Evolutionary conservation across 2,797 vertebrate species (phyloP), one percentile per base, ranked within the genome.

Genomic region (Sternotherus odoratus): DNA sequence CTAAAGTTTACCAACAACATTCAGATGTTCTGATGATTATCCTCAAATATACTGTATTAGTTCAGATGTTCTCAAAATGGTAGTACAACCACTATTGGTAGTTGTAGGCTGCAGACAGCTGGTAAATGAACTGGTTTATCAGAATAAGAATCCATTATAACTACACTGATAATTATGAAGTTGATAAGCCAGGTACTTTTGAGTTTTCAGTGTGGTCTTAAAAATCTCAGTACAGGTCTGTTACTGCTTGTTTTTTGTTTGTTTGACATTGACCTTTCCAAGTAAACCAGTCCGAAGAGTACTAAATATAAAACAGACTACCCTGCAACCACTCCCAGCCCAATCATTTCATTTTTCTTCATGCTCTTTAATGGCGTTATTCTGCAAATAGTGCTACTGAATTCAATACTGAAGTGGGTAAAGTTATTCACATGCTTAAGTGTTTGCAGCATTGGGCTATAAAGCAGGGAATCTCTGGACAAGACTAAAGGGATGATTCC

Each of bases 211-310:
- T 94, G 95, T 95, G 80, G 85, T 93, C 96, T 79, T 86, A 94
- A 93, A 93, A 92, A 1, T 94, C 89, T 86, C 80, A 95, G 92
- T 92, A 86, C 82, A 91, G 94, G 91, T 78, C 75, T 90, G 75
- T 78, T 79, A 95, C 95, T 16, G 82, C 80, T 95, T 84, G 60
- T 85, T 60, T 36, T 63, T 63, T n/a, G 33, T 66, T 36, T 36
- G n/a, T 66, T 60, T 88, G 43, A 96, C 93, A 93, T 95, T 95
- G 95, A 89, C 95, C 15, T 33, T 94, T 94, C 92, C 93, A 97
- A 89, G 88, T 84, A 96, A 96, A 96, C 94, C 92, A 95, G 80
- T 96, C 96, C 95, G 95, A 90, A 88, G 95, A 95, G 95, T 94
- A 83, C 86, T 57, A 94, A 94, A 95, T 95, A 96, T 90, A 97